Percentiles rank a stretch among this genome's conserved stretches.
Evolutionary conservation across 2,888 invertebrate species (phyloP).

Genomic region (Trichopoda pennipes): DNA sequence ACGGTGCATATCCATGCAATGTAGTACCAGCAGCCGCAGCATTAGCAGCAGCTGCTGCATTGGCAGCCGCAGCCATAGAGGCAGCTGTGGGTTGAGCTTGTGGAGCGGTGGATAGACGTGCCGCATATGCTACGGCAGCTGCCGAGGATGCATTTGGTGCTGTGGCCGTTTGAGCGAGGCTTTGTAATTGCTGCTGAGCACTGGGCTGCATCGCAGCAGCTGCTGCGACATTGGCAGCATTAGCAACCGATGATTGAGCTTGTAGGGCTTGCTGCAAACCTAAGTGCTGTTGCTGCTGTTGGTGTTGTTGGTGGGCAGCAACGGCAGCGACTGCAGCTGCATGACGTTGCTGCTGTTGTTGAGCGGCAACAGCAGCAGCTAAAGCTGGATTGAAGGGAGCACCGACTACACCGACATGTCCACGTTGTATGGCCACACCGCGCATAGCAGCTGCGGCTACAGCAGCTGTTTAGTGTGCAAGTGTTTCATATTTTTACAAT

Average conservation of each 20-base stretch:
- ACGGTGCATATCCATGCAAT: slow-evolving; percentile 95
- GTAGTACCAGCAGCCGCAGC: slow-evolving; percentile 88
- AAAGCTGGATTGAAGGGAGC: slow-evolving; percentile 82
- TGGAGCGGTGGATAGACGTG: slow-evolving; percentile 73
- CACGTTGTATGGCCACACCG: slow-evolving; percentile 92
- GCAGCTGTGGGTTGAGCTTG: slow-evolving; percentile 83
- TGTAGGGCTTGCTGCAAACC: slow-evolving; percentile 75
- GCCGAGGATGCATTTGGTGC: slow-evolving; percentile 73
- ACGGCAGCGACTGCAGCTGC: slow-evolving; percentile 82
- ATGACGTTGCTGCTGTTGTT: slow-evolving; percentile 80
- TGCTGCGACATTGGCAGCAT: slow-evolving; percentile 81
- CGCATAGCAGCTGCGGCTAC: slow-evolving; percentile 87
- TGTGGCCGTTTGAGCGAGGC: slow-evolving; percentile 83
- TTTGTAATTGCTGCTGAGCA: slow-evolving; percentile 75
- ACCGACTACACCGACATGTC: slow-evolving; percentile 83
- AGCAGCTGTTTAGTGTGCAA: slow-evolving; percentile 71
- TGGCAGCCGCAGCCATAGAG: slow-evolving; percentile 83
- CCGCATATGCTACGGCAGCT: slow-evolving; percentile 78
- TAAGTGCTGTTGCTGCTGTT: slow-evolving; percentile 71
- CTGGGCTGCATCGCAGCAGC: slow-evolving; percentile 82
- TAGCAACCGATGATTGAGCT: slow-evolving; percentile 82
- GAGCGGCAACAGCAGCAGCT: slow-evolving; percentile 85
- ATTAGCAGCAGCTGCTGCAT: slow-evolving; percentile 87
- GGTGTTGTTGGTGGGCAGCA: slow-evolving; percentile 84
- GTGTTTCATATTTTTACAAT: slow-evolving; percentile 13